Conservation (phyloP, 2,888 invertebrate species). For the Tenthredo notha region DNA sequence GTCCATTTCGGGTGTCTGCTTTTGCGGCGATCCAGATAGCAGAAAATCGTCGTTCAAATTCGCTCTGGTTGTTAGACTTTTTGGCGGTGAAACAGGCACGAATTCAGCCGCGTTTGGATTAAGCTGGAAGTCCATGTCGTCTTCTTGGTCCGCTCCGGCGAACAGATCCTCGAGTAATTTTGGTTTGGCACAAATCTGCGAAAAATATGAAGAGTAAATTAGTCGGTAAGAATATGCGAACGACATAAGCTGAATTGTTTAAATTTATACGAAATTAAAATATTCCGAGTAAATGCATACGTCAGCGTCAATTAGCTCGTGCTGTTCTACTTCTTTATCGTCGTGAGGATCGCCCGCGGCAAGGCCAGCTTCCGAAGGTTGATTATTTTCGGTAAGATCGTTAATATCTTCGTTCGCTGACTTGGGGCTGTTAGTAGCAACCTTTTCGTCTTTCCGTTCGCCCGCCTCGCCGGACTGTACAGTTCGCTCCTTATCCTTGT, state of each 20-base stretch:
- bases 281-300: slow-evolving; percentile 59
- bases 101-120: slow-evolving; percentile 94
- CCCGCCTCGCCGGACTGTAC: slow-evolving; percentile 80
- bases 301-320: slow-evolving; percentile 68
- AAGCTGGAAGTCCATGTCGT: slow-evolving; percentile 87
- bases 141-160: slow-evolving; percentile 74
- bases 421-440: slow-evolving; percentile 53
- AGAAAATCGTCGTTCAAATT: slow-evolving; percentile 63
- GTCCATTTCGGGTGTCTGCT: slow-evolving; percentile 82
- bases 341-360: slow-evolving; percentile 19
- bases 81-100: slow-evolving; percentile 85
- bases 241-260: slow-evolving; percentile 3
- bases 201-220: neutral
- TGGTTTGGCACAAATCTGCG: slow-evolving; percentile 64
- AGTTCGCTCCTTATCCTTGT: slow-evolving; percentile 82
- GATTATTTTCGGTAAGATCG: slow-evolving; percentile 47
- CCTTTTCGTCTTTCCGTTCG: slow-evolving; percentile 59
- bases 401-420: slow-evolving; percentile 52
- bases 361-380: slow-evolving; percentile 51
- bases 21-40: slow-evolving; percentile 84
- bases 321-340: slow-evolving; percentile 55
- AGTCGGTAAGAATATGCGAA: neutral
- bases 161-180: slow-evolving; percentile 53
- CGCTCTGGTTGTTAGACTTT: slow-evolving; percentile 78
- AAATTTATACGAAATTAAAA: slow-evolving; percentile 14